Conservation (phyloP, 1,140 invertebrate species). For the Palaemon carinicauda region DNA sequence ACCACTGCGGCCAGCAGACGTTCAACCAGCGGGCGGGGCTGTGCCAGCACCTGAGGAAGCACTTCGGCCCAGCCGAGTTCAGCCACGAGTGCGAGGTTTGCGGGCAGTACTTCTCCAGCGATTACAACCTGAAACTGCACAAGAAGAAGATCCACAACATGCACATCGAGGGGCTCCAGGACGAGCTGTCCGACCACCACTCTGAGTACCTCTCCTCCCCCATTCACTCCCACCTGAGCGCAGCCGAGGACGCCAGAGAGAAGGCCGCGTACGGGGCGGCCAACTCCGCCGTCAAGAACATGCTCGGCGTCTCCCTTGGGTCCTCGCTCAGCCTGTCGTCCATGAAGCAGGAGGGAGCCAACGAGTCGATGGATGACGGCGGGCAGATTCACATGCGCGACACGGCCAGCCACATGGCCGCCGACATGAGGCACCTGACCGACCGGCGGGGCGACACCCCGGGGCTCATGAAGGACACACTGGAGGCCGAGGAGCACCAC, state of each 20-base stretch:
- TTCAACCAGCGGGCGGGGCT: slow-evolving; percentile 57
- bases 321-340: slow-evolving; percentile 40
- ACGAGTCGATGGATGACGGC: slow-evolving; percentile 50
- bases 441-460: slow-evolving; percentile 42
- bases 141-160: slow-evolving; percentile 59
- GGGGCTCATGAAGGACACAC: slow-evolving; percentile 39
- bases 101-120: slow-evolving; percentile 55
- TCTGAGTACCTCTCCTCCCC: slow-evolving; percentile 50
- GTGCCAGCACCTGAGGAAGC: slow-evolving; percentile 59
- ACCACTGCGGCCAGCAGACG: slow-evolving; percentile 75
- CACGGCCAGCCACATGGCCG: slow-evolving; percentile 37
- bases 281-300: slow-evolving; percentile 57
- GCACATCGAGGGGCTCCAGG: slow-evolving; percentile 48
- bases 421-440: slow-evolving; percentile 46
- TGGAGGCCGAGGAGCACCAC: slow-evolving; percentile 40
- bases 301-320: slow-evolving; percentile 54
- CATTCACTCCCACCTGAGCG: slow-evolving; percentile 31
- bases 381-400: slow-evolving; percentile 37
- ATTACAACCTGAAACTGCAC: slow-evolving; percentile 58
- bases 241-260: slow-evolving; percentile 37
- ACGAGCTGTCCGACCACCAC: slow-evolving; percentile 33
- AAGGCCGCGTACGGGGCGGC: slow-evolving; percentile 52
- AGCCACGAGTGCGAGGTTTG: slow-evolving; percentile 56
- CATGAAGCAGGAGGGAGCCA: slow-evolving; percentile 56
- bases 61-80: slow-evolving; percentile 57